Evolutionary conservation across 2,888 invertebrate genomes (phyloP), one percentile per base, ranked within the genome.

Genomic region (Temnothorax ravouxi): DNA sequence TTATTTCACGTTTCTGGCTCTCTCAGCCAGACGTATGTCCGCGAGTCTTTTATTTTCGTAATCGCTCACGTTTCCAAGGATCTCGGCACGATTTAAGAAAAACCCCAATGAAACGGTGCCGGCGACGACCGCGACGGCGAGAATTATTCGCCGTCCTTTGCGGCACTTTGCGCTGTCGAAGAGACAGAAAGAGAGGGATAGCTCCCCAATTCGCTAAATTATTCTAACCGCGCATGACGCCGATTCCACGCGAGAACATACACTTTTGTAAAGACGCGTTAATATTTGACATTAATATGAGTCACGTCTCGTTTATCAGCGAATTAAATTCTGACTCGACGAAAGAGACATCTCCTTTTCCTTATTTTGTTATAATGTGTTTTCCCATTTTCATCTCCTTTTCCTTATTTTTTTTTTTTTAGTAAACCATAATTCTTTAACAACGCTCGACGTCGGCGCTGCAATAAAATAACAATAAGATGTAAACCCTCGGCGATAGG

Each of bases 1-100:
- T 88, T 82, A 89, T 89, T 89, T 89, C 69, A 83, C 47, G 76
- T 87, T 87, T 34, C 84, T 85, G 77, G 56, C 25, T 59, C 62
- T 79, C 84, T 87, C 75, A 84, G 52, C 34, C 79, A 29, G 79
- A 56, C 69, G 59, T 15, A 34, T 64, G 72, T 87, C 87, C 84
- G 74, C 56, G 47, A 47, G 84, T 61, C 81, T 86, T 83, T 87
- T 81, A 84, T 71, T 71, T 83, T 81, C 71, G 62, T 41, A 83
- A 62, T 18, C 77, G 29, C 38, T 50, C 79, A 38, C 66, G 38
- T 79, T 69, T 61, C 52, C 50, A 52, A 71, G 71, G 59, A 61
- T 59, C 47, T 71, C n/a, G 21, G n/a, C 69, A 9, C 34, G 56
- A 2, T 34, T 41, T 71, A 9, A 71, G 59, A 79, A 69, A 71